phyloP scores from a whole-genome alignment of 2,113 vertebrate species.

The Crotalus helleri region DNA sequence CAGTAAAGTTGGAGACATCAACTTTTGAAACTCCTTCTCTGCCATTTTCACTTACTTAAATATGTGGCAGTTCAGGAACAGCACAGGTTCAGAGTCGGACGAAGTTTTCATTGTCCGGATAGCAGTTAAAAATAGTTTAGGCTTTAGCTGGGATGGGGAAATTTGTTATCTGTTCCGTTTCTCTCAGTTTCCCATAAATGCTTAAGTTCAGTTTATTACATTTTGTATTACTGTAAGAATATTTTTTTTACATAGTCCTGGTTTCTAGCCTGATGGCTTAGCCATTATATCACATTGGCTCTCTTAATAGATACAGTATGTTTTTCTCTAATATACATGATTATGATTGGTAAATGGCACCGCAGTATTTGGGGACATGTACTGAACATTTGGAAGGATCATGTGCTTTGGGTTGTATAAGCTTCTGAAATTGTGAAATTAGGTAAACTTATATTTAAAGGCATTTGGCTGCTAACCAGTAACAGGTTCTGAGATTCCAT shows the following conservation, averaged over 20 bases:
- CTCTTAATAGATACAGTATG: not conserved
- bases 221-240: not conserved
- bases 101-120: not conserved
- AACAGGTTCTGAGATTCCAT: not conserved
- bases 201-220: not conserved
- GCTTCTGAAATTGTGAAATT: not conserved
- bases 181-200: not conserved
- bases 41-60: not conserved
- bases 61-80: not conserved
- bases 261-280: not conserved
- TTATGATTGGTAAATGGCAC: not conserved
- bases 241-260: not conserved
- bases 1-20: not conserved
- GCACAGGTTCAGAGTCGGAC: not conserved
- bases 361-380: not conserved
- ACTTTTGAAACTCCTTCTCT: not conserved
- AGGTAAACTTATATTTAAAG: not conserved
- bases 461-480: not conserved
- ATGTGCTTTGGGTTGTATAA: not conserved
- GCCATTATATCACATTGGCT: not conserved
- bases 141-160: not conserved
- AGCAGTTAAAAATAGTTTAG: not conserved
- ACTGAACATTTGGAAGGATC: not conserved
- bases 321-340: not conserved
- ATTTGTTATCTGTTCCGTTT: not conserved